Evolutionary conservation across 2,888 invertebrate species (phyloP), one percentile per base, ranked within the genome.

Genomic region (Slavum lentiscoides): DNA sequence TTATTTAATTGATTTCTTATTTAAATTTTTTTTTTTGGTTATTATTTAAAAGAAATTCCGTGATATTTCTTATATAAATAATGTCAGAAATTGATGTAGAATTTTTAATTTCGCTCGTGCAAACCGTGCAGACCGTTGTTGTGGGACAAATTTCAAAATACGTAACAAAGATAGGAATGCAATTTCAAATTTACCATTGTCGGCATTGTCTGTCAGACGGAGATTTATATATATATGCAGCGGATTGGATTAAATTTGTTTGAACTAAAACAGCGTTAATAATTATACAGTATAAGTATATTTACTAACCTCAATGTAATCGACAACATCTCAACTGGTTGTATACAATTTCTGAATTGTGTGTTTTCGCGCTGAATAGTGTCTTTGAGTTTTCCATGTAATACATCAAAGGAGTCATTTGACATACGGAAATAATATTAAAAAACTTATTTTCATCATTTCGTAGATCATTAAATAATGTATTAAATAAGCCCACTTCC

Each of bases 81-180:
- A 69, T 75, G 69, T 64, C 64, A 19, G 69, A 61, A 68, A 64
- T 80, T 70, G 82, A 82, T 67, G 77, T 68, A 11, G 77, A 82
- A 66, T 64, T 82, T 70, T 73, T 74, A 73, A 82, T 82, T 74
- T 70, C 74, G 37, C 81, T 82, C 43, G 76, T 83, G 13, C 80
- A 83, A 83, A n/a, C n/a, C n/a, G 69, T 58, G 55, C n/a, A 83
- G 80, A 59, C 43, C 43, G 6, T 82, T 83, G 74, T 82, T 83
- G 73, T 83, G 82, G 83, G 83, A 83, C 53, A 83, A 82, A 82
- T 68, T 67, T 30, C 66, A 82, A 74, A 76, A 83, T 43, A 2
- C 30, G 2, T 83, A n/a, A 74, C 69, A 82, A 83, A 81, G 83
- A 83, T 82, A 59, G 82, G 53, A 73, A 82, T 81, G 82, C 83